phyloP scores from a whole-genome alignment of 1,140 invertebrate species.

The Pogonomyrmex barbatus region DNA sequence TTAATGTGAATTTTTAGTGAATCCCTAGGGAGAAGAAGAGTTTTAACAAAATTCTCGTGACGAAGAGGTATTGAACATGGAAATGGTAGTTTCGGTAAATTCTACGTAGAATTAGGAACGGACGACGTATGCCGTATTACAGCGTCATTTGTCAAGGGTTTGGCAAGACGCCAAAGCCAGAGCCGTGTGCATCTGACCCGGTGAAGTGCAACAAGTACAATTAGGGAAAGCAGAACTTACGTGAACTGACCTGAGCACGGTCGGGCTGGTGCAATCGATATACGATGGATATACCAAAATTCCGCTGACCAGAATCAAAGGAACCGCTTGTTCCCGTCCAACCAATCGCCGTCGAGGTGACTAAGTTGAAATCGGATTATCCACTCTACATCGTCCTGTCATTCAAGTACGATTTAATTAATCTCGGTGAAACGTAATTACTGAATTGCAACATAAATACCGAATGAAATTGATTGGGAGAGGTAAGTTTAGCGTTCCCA shows the following conservation, averaged over 20 bases:
- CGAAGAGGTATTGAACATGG: not conserved
- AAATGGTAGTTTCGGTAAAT: not conserved
- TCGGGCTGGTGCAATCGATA: constrained; percentile 65
- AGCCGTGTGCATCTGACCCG: constrained; percentile 70
- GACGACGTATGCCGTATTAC: constrained; percentile 45
- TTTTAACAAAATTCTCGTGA: not conserved
- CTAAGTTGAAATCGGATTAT: constrained; percentile 36
- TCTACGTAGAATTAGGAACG: constrained; percentile 15
- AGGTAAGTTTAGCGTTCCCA: not conserved
- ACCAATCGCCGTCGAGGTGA: not conserved
- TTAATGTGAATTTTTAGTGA: not conserved
- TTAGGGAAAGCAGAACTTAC: constrained; percentile 75
- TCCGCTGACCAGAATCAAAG: constrained; percentile 63
- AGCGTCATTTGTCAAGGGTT: constrained; percentile 71
- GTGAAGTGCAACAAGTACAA: constrained; percentile 76
- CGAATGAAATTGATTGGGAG: not conserved
- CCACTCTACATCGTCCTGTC: not conserved
- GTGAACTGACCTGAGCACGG: constrained; percentile 73
- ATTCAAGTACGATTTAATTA: constrained; percentile 31
- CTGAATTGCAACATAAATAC: not conserved
- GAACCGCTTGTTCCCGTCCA: constrained; percentile 41
- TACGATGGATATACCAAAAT: constrained; percentile 52
- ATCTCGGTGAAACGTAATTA: not conserved
- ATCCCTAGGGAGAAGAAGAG: not conserved
- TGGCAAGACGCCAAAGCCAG: constrained; percentile 70